Percentiles rank a stretch among this genome's conserved stretches.
These are phyloP conservation scores for Lepidostoma basale DNA, from an alignment of 1,140 invertebrate genomes.

Conservation along the genomic window DNA sequence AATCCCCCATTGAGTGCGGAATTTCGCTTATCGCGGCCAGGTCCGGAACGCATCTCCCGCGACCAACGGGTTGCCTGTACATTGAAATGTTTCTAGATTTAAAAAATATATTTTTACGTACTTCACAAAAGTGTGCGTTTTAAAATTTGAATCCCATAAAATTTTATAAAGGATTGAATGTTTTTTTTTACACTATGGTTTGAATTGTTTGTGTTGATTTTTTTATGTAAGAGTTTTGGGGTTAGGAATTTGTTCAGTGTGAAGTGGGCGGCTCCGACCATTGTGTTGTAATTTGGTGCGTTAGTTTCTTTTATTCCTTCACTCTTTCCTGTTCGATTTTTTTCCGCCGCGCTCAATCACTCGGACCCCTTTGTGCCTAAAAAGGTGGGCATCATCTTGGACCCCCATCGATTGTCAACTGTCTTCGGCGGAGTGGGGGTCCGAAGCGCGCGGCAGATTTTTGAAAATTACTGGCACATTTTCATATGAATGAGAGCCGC, in stretches of 20 bases:
- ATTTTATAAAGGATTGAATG: not conserved
- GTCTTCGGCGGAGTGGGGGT: conserved; percentile 33
- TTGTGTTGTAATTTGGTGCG: conserved; percentile 46
- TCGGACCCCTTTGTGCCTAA: conserved; percentile 31
- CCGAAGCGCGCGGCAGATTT: conserved; percentile 5
- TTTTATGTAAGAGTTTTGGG: not conserved
- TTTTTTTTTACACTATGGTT: not conserved
- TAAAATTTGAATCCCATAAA: too few relatives aligned
- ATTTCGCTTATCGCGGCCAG: too few relatives aligned
- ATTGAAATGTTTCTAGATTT: too few relatives aligned
- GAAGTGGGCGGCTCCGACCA: conserved; percentile 42
- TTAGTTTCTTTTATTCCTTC: conserved; percentile 41
- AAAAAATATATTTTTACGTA: too few relatives aligned
- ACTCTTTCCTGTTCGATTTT: conserved; percentile 38
- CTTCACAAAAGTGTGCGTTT: too few relatives aligned
- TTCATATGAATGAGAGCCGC: conserved; percentile 8
- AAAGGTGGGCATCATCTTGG: conserved; percentile 21
- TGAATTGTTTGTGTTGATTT: not conserved
- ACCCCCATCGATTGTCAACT: conserved; percentile 37
- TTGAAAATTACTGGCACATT: conserved; percentile 17
- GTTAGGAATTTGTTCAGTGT: conserved; percentile 43
- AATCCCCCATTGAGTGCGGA: too few relatives aligned
- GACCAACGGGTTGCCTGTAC: too few relatives aligned
- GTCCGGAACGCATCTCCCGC: too few relatives aligned
- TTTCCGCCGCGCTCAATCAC: conserved; percentile 26